Evolutionary conservation across 2,797 vertebrate genomes (phyloP).

Genomic region (Echiichthys vipera): DNA sequence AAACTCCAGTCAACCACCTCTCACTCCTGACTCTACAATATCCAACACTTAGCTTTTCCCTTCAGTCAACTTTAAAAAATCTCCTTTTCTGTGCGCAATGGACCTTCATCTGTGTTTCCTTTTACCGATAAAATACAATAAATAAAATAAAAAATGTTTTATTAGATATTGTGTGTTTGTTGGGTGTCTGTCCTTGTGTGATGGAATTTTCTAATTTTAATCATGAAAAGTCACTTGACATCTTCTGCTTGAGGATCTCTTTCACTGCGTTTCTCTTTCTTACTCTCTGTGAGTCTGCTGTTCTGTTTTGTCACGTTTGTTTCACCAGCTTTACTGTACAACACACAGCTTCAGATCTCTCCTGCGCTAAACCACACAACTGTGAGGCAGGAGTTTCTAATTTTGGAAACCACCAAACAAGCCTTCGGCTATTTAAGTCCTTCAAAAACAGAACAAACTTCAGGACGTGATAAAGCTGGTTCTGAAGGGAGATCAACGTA

Average conservation of each 20-base stretch:
- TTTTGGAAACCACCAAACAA: slow-evolving; percentile 28
- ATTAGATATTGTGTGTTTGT: not conserved
- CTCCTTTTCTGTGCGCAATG: not conserved
- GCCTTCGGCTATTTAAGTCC: slow-evolving; percentile 1
- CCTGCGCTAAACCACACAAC: slow-evolving; percentile 17
- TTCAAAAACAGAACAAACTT: slow-evolving; percentile 15
- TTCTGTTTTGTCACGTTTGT: slow-evolving; percentile 19
- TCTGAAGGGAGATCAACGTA: slow-evolving; percentile 81
- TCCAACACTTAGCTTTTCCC: not conserved
- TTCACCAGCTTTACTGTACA: slow-evolving; percentile 17
- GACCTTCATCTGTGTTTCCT: not conserved
- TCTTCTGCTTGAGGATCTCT: slow-evolving; percentile 8
- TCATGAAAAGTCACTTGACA: not conserved
- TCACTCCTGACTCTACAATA: not conserved
- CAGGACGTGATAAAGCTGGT: slow-evolving; percentile 39
- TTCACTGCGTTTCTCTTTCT: not conserved
- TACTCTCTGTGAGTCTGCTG: slow-evolving; percentile 5
- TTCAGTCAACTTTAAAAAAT: not conserved
- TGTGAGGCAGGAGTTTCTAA: slow-evolving; percentile 19
- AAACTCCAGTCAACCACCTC: not conserved
- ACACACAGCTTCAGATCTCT: slow-evolving; percentile 25
- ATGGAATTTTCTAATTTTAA: not conserved
- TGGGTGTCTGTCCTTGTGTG: not conserved
- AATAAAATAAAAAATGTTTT: no score
- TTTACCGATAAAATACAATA: not conserved